Evolutionary conservation across 2,113 vertebrate species (phyloP).

Genomic region (Etheostoma spectabile): DNA sequence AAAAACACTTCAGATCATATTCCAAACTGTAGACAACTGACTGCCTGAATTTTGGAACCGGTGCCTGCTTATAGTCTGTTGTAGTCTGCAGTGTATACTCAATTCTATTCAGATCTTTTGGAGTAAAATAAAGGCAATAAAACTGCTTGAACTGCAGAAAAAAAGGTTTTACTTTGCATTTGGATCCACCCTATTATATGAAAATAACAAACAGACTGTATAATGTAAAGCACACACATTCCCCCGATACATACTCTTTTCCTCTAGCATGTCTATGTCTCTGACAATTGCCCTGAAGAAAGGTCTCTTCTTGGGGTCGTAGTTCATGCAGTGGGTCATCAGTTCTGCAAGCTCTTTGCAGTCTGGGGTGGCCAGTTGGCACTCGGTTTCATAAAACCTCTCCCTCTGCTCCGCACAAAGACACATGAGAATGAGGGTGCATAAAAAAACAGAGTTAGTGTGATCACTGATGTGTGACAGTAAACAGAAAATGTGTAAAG

Average conservation of each 20-base stretch:
- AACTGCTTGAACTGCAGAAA: background rate
- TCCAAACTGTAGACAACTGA: constrained; percentile 24
- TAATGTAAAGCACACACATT: background rate
- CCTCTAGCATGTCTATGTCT: constrained; percentile 93
- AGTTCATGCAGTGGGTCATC: constrained; percentile 99
- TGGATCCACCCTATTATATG: background rate
- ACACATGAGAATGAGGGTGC: constrained; percentile 1
- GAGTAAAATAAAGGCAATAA: background rate
- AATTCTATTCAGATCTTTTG: background rate
- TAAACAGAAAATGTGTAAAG: background rate
- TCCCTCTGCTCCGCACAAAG: constrained; percentile 89
- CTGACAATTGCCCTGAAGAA: constrained; percentile 98
- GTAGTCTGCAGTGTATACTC: background rate
- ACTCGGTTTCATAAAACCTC: constrained; percentile 92
- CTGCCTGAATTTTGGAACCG: background rate
- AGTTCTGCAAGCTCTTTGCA: constrained; percentile 94
- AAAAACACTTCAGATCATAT: constrained; percentile 46
- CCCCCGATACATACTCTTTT: constrained; percentile 86
- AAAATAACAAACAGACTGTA: background rate
- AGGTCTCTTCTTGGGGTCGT: constrained; percentile 94
- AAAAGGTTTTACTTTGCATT: background rate
- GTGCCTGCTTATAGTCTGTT: background rate
- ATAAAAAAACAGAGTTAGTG: background rate
- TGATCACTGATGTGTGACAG: background rate
- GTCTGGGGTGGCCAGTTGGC: constrained; percentile 89